These are phyloP conservation scores for Adrianichthys oophorus DNA, from an alignment of 2,797 vertebrate genomes.

Conservation along the genomic window DNA sequence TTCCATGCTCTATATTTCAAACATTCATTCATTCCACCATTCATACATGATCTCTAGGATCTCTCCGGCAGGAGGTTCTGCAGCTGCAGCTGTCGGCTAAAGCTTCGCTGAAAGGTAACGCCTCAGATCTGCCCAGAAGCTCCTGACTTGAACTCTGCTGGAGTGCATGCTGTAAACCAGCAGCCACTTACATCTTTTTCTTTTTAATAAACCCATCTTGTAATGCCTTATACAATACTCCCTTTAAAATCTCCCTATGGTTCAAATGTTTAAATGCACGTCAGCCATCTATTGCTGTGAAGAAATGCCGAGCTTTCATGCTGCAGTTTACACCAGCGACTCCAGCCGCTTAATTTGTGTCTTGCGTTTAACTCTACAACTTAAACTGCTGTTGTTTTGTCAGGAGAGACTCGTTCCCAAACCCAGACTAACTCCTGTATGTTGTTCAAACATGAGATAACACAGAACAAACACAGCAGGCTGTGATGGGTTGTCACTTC, in stretches of 20 bases:
- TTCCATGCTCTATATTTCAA: constrained; percentile 8
- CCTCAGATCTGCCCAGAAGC: constrained; percentile 12
- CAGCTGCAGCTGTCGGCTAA: constrained; percentile 82
- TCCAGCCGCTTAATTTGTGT: background rate
- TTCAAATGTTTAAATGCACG: background rate
- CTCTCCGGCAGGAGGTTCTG: constrained; percentile 83
- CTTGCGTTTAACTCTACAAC: background rate
- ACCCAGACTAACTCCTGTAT: constrained; percentile 6
- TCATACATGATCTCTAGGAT: constrained; percentile 66
- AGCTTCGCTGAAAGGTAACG: constrained; percentile 79
- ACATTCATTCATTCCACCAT: constrained; percentile 3
- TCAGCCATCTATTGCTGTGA: background rate
- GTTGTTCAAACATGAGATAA: constrained; percentile 27
- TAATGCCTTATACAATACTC: background rate
- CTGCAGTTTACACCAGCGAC: background rate
- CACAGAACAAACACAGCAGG: constrained; percentile 41
- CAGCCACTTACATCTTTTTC: background rate
- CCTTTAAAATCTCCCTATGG: background rate
- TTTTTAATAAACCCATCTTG: background rate
- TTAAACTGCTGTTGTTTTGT: constrained; percentile 11
- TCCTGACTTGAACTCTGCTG: background rate
- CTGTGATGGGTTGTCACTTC: constrained; percentile 21
- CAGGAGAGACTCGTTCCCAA: background rate
- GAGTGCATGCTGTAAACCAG: constrained; percentile 22
- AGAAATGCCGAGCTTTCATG: background rate